Conservation (phyloP, 2,113 vertebrate species). For the Chaetodon trifascialis region DNA sequence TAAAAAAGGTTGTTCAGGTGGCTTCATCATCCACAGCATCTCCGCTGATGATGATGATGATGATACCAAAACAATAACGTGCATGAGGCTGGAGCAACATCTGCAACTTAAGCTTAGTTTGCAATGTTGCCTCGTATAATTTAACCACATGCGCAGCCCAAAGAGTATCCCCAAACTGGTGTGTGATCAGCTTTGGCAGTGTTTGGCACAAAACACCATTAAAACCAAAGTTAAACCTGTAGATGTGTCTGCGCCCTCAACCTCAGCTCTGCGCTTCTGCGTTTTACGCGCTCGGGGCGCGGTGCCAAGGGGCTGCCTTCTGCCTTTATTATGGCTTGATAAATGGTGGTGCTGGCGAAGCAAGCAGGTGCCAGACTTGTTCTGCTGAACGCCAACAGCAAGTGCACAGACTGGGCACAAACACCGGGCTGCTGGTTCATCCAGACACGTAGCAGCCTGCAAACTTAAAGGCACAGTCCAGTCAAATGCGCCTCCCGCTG, state of each 20-base stretch:
- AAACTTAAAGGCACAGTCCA: constrained; percentile 62
- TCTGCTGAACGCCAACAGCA: constrained; percentile 52
- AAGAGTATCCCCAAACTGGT: not conserved
- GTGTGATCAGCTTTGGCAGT: not conserved
- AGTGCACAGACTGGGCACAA: constrained; percentile 52
- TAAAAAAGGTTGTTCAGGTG: not conserved
- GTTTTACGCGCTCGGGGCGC: constrained; percentile 50
- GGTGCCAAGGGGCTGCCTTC: constrained; percentile 44
- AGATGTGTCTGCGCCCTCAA: not conserved
- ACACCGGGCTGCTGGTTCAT: constrained; percentile 23
- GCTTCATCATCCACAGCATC: not conserved
- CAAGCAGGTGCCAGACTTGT: constrained; percentile 72
- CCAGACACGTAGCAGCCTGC: constrained; percentile 44
- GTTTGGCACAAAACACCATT: not conserved
- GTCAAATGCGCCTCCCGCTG: not conserved
- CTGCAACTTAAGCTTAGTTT: constrained; percentile 30
- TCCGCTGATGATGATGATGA: not conserved
- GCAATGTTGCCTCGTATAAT: not conserved
- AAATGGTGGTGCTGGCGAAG: constrained; percentile 62
- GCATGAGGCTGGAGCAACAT: not conserved
- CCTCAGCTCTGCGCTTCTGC: not conserved
- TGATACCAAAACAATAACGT: constrained; percentile 29
- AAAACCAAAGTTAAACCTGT: not conserved
- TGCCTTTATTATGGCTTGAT: constrained; percentile 57
- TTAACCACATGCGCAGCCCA: not conserved